Conservation (phyloP, 2,797 vertebrate species). For the Momotus momota region DNA sequence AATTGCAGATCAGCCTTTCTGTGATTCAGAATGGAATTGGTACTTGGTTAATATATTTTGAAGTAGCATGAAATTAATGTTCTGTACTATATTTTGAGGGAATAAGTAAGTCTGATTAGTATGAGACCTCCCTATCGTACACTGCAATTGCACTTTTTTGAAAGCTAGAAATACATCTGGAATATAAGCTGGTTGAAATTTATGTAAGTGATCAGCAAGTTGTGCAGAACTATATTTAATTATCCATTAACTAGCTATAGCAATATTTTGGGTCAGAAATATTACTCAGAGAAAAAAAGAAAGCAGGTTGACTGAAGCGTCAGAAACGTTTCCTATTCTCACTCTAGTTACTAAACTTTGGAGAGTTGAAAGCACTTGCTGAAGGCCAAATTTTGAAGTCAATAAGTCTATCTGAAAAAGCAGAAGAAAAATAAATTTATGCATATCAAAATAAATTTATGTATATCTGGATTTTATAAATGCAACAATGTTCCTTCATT, state of each 20-base stretch:
- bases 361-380: neutral
- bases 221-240: neutral
- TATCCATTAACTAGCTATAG: constrained; percentile 13
- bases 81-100: constrained; percentile 45
- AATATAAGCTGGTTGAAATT: constrained; percentile 24
- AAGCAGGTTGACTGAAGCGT: neutral
- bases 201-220: neutral
- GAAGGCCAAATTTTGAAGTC: neutral
- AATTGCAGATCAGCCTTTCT: neutral
- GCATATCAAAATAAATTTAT: neutral
- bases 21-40: neutral
- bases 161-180: constrained; percentile 22
- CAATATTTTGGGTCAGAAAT: neutral
- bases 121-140: neutral
- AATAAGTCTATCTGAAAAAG: neutral
- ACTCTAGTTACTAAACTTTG: neutral
- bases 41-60: constrained; percentile 33
- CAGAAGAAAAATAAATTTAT: neutral
- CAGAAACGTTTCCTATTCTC: neutral
- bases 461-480: neutral
- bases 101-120: constrained; percentile 53
- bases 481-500: neutral
- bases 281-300: neutral
- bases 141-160: constrained; percentile 9
- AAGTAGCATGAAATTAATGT: constrained; percentile 65